phyloP scores from a whole-genome alignment of 2,797 vertebrate species.

The Syngnathus acus region DNA sequence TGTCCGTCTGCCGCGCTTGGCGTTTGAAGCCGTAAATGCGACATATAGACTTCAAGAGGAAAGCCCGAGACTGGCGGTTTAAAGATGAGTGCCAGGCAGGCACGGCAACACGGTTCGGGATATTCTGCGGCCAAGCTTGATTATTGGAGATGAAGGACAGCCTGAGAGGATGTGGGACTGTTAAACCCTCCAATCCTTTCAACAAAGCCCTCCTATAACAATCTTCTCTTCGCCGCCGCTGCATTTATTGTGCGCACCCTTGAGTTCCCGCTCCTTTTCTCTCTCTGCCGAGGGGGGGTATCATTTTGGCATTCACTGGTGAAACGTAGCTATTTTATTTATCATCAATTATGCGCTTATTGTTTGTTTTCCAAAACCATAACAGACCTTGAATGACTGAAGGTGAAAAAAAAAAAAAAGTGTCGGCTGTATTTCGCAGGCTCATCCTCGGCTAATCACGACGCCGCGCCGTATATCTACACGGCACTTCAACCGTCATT shows the following conservation, averaged over 20 bases:
- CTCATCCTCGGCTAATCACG: conserved; percentile 34
- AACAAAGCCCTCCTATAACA: conserved; percentile 59
- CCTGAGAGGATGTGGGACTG: conserved; percentile 69
- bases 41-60: conserved; percentile 71
- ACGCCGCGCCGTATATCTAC: conserved; percentile 38
- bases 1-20: conserved; percentile 62
- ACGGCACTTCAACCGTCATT: conserved; percentile 52
- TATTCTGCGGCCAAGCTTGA: conserved; percentile 73
- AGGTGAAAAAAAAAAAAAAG: conserved; percentile 14
- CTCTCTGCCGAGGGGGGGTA: conserved; percentile 24
- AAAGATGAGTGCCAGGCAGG: conserved; percentile 71
- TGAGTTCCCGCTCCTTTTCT: conserved; percentile 44
- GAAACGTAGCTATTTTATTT: conserved; percentile 21
- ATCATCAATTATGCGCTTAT: conserved; percentile 20
- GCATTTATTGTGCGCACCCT: conserved; percentile 44
- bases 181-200: conserved; percentile 71
- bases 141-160: conserved; percentile 74
- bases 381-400: conserved; percentile 19
- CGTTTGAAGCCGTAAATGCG: conserved; percentile 75
- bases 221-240: conserved; percentile 50
- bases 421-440: conserved; percentile 31
- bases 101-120: conserved; percentile 68
- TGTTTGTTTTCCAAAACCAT: conserved; percentile 21
- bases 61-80: conserved; percentile 70
- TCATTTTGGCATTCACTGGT: conserved; percentile 15